Evolutionary conservation across 2,797 vertebrate species (phyloP).

Genomic region (Parambassis ranga): DNA sequence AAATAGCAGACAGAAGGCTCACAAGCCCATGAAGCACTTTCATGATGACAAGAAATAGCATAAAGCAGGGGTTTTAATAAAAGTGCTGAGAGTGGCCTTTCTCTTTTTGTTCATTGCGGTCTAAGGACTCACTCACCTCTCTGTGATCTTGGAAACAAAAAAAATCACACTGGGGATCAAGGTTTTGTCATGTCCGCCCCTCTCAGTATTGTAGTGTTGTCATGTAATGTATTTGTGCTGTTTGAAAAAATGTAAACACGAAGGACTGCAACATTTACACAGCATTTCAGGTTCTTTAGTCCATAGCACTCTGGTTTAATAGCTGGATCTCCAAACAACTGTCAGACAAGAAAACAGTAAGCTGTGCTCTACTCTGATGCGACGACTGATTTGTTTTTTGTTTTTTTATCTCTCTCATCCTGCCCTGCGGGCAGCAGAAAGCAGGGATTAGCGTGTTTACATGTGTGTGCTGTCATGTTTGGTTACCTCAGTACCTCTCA

Average conservation of each 20-base stretch:
- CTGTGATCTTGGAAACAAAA: constrained; percentile 59
- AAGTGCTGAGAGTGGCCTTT: constrained; percentile 55
- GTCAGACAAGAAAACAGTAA: constrained; percentile 37
- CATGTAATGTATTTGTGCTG: constrained; percentile 78
- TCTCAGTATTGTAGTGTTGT: constrained; percentile 75
- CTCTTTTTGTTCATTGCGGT: constrained; percentile 27
- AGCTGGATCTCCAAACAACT: constrained; percentile 38
- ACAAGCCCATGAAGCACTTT: constrained; percentile 61
- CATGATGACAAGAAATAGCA: constrained; percentile 7
- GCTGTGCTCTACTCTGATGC: constrained; percentile 48
- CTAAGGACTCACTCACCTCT: constrained; percentile 67
- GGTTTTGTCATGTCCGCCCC: constrained; percentile 51
- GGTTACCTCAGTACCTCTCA: constrained; percentile 72
- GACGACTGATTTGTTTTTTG: constrained; percentile 41
- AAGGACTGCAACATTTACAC: constrained; percentile 81
- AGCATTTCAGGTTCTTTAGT: constrained; percentile 75
- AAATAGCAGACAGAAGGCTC: constrained; percentile 38
- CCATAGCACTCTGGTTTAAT: constrained; percentile 39
- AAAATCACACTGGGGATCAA: constrained; percentile 63
- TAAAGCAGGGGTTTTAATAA: background rate
- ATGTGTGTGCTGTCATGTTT: constrained; percentile 69
- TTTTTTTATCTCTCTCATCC: too few species aligned
- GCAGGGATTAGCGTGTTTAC: constrained; percentile 62
- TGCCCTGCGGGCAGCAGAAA: constrained; percentile 22
- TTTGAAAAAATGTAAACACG: constrained; percentile 76